These are phyloP conservation scores for Druceiella hillmani DNA, from an alignment of 2,888 invertebrate species.

Conservation along the genomic window DNA sequence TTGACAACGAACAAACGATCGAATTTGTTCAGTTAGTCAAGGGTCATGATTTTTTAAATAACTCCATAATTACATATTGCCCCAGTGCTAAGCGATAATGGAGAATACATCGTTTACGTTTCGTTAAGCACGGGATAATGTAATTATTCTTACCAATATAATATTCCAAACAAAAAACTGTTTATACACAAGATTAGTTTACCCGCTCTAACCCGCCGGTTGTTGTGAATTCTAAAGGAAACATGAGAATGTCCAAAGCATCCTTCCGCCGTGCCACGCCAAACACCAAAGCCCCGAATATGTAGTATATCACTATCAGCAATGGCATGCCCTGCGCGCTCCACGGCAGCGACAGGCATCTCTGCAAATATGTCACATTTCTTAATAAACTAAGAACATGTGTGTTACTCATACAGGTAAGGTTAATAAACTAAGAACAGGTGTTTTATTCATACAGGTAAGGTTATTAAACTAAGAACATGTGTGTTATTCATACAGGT, in stretches of 20 bases:
- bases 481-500: too few species aligned
- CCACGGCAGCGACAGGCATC: slow-evolving; percentile 36
- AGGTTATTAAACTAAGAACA: too few species aligned
- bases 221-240: slow-evolving; percentile 66
- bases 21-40: too few species aligned
- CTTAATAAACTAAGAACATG: too few species aligned
- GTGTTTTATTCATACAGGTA: too few species aligned
- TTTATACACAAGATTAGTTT: slow-evolving; percentile 31
- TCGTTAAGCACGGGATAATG: too few species aligned
- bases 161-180: background rate
- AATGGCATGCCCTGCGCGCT: slow-evolving; percentile 35
- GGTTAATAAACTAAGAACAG: too few species aligned
- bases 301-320: slow-evolving; percentile 49
- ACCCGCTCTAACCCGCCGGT: slow-evolving; percentile 60
- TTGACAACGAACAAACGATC: background rate
- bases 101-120: too few species aligned
- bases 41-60: too few species aligned
- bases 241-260: slow-evolving; percentile 53
- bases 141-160: too few species aligned
- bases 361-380: too few species aligned
- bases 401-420: too few species aligned
- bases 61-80: background rate
- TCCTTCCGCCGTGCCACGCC: slow-evolving; percentile 51
- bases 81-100: background rate
- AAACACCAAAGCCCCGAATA: slow-evolving; percentile 54